These are phyloP conservation scores for Xerus rutilus DNA, from an alignment of 2,797 vertebrate species.

Conservation along the genomic window DNA sequence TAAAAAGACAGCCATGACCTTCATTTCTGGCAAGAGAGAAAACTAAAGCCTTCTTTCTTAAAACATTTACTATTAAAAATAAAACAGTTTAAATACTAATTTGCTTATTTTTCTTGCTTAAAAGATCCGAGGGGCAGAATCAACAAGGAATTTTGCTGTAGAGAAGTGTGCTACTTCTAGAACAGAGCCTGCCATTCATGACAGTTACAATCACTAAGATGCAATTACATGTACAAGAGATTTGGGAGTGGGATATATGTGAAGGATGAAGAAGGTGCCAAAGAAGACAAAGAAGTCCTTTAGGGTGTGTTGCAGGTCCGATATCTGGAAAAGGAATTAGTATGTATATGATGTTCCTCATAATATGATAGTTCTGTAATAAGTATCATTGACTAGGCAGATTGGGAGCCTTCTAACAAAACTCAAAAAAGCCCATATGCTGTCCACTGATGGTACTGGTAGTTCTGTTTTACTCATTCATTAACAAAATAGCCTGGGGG, in stretches of 20 bases:
- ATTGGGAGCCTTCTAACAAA: no score
- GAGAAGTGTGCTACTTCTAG: background rate
- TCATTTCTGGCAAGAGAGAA: background rate
- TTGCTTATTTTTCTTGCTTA: background rate
- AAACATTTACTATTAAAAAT: background rate
- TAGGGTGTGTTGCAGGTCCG: background rate
- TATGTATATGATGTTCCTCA: background rate
- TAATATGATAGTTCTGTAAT: background rate
- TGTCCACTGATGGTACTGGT: background rate
- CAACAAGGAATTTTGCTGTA: background rate
- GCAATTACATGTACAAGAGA: background rate
- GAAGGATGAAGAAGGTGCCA: background rate
- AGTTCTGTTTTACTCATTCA: background rate
- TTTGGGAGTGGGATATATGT: fast-evolving
- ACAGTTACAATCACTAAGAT: background rate
- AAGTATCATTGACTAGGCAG: background rate
- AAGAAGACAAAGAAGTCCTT: background rate
- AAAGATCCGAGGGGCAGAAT: background rate
- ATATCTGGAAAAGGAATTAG: background rate
- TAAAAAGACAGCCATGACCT: background rate
- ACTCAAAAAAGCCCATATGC: background rate
- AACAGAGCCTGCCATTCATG: background rate
- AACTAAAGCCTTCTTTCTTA: background rate
- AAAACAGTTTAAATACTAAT: background rate
- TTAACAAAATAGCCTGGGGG: background rate